phyloP scores from a whole-genome alignment of 1,140 invertebrate genomes.

The Manduca sexta region DNA sequence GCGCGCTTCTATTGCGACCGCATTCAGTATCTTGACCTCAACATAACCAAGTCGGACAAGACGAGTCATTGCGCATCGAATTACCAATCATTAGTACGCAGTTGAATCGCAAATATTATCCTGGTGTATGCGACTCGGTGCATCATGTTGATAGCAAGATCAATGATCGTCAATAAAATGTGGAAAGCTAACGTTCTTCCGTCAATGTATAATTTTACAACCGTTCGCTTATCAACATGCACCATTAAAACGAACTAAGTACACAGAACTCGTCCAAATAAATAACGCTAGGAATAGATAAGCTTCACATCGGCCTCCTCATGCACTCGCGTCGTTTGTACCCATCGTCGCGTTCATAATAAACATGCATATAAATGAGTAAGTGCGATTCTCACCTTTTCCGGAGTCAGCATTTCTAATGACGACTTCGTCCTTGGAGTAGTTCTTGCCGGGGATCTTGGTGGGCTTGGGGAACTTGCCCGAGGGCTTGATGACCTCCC shows the following conservation, averaged over 20 bases:
- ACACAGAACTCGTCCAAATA: conserved; percentile 15
- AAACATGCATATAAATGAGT: not conserved
- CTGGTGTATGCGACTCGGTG: too few species aligned
- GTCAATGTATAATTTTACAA: not conserved
- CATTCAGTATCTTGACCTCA: conserved; percentile 1
- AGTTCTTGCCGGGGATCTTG: conserved; percentile 91
- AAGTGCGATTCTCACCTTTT: conserved; percentile 83
- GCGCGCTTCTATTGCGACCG: not conserved
- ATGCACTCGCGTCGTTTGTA: conserved; percentile 17
- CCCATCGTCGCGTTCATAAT: not conserved
- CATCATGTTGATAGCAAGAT: too few species aligned
- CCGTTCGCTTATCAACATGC: conserved; percentile 23
- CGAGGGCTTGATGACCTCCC: conserved; percentile 89
- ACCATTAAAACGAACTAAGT: conserved; percentile 9
- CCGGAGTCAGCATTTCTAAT: conserved; percentile 95
- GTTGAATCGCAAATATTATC: too few species aligned
- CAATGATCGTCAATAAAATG: too few species aligned
- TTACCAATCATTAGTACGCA: too few species aligned
- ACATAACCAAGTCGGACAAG: not conserved
- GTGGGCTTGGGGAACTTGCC: conserved; percentile 92
- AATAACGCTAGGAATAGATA: conserved; percentile 25
- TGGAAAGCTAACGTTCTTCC: too few species aligned
- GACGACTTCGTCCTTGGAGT: conserved; percentile 94
- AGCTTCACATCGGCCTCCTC: conserved; percentile 26
- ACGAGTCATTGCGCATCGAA: too few species aligned